Evolutionary conservation across 2,888 invertebrate genomes (phyloP), one percentile per base, ranked within the genome.

Genomic region (Cecidostiba fungosa): DNA sequence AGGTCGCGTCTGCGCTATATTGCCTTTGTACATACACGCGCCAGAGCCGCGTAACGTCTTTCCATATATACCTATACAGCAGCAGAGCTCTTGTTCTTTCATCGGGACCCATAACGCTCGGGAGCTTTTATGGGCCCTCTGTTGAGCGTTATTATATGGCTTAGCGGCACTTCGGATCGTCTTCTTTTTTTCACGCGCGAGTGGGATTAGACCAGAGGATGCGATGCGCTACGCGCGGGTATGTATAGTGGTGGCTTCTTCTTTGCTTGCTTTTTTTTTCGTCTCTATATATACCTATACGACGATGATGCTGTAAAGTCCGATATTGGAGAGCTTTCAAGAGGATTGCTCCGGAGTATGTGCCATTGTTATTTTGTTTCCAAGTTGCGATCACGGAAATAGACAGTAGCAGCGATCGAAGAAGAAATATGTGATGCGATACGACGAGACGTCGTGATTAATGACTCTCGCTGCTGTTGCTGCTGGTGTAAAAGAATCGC

Each of bases 261-360:
- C 32, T 59, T 32, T 69, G 3, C 4, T 36, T n/a, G 3, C 8
- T 6, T n/a, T 4, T 32, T 70, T 32, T 36, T 36, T 36, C 70
- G 70, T 66, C 23, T 36, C 43, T 39, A n/a, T 50, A 50, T 1
- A 16, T 50, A n/a, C 66, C 43, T 70, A 16, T 8, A 26, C 69
- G n/a, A 69, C 50, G 47, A 79, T 47, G 78, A 47, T 50, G 69
- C 78, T 69, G 69, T 79, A 79, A 79, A 79, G 16, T 69, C 29
- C 69, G 29, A 79, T 79, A 78, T 29, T 79, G 47, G 47, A 66
- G 50, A 16, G 78, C 69, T 79, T 70, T 79, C 69, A 79, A 47
- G 47, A 69, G 50, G 54, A 79, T 79, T 79, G 69, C 78, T n/a
- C 36, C 3, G 62, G 50, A 10, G 50, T 19, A 29, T 12, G 66